These are phyloP conservation scores for Tiliacea citrago DNA, from an alignment of 2,888 invertebrate species.

Conservation along the genomic window DNA sequence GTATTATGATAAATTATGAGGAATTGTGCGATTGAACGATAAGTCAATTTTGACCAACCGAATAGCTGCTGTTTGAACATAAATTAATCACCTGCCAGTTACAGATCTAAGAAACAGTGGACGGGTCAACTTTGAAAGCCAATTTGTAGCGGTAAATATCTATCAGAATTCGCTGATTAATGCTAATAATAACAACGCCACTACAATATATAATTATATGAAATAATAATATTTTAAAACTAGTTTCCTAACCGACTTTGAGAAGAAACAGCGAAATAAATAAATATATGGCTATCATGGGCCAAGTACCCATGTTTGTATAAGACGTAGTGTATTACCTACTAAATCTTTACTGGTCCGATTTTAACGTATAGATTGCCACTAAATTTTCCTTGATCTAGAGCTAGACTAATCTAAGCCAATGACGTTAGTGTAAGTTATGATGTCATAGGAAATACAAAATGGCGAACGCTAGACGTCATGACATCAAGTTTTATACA, in stretches of 20 bases:
- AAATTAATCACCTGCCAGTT: conserved; percentile 29
- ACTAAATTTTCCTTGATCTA: neutral
- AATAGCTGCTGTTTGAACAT: neutral
- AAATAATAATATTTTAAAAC: neutral
- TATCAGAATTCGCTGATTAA: neutral
- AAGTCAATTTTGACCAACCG: neutral
- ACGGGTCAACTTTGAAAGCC: neutral
- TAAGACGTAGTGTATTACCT: neutral
- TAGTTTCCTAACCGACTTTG: no score
- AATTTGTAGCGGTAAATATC: neutral
- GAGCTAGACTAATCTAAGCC: neutral
- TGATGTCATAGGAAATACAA: conserved; percentile 4
- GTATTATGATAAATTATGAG: conserved; percentile 7
- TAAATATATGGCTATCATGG: neutral
- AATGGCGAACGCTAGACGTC: neutral
- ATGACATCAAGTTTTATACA: neutral
- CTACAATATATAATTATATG: no score
- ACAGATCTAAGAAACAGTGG: conserved; percentile 2
- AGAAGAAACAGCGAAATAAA: neutral
- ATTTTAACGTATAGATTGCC: neutral
- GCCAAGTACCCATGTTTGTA: neutral
- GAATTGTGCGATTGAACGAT: neutral
- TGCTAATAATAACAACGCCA: no score
- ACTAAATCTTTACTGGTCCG: neutral
- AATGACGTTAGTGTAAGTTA: neutral